These are phyloP conservation scores for Opisthograptis luteolata DNA, from an alignment of 2,888 invertebrate genomes.

Conservation along the genomic window DNA sequence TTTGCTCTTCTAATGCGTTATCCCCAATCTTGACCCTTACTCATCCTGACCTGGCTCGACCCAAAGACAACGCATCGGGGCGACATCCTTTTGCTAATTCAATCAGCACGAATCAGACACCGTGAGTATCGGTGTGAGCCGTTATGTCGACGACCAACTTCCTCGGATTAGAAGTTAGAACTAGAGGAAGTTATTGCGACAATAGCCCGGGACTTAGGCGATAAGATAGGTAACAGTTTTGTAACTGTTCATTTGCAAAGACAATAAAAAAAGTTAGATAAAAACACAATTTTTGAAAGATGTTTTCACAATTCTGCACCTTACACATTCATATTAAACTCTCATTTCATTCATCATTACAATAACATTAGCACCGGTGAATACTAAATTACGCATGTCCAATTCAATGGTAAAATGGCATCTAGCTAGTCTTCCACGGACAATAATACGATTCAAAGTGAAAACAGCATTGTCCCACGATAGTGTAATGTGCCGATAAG, in stretches of 20 bases:
- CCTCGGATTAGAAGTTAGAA: conserved; percentile 32
- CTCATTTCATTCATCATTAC: conserved; percentile 40
- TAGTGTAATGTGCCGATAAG: conserved; percentile 35
- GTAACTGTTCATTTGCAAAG: too few relatives aligned
- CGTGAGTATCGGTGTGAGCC: conserved; percentile 1
- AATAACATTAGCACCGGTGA: conserved; percentile 35
- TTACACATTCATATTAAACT: too few relatives aligned
- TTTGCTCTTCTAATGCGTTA: conserved; percentile 11
- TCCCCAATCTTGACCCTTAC: conserved; percentile 28
- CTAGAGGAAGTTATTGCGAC: conserved; percentile 12
- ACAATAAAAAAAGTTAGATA: too few relatives aligned
- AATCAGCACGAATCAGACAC: conserved; percentile 51
- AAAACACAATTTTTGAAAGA: too few relatives aligned
- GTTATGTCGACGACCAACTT: conserved; percentile 44
- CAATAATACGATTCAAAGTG: conserved; percentile 40
- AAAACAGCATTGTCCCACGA: conserved; percentile 48
- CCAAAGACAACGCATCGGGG: conserved; percentile 45
- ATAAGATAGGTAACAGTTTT: too few relatives aligned
- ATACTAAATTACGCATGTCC: conserved; percentile 46
- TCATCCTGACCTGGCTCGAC: conserved; percentile 45
- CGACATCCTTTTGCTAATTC: conserved; percentile 69
- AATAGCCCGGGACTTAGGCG: background rate
- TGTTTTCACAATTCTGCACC: too few relatives aligned
- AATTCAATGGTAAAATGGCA: conserved; percentile 39
- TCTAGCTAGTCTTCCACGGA: conserved; percentile 31